Base-by-base conservation (phyloP, 1,140 invertebrate genomes). In the silkworm (Bombyx mori) region DNA sequence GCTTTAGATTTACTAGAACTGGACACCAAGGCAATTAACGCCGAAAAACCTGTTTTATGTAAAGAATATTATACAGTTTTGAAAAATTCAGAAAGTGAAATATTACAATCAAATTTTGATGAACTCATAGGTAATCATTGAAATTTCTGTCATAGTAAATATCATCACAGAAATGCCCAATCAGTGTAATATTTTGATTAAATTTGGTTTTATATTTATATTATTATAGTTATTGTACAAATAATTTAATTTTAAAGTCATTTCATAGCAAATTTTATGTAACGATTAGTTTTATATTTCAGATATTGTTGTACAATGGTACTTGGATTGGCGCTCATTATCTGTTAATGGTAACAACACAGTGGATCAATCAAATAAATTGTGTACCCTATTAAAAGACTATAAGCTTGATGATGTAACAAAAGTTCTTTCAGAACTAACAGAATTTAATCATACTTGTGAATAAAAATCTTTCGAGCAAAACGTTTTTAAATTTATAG, bases 291-390 rank as follows among this genome's bases (percentile, higher is more conserved):
- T 58, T 9, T 45, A 57, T 54, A 46, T 68, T 75, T 47, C 68
- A 84, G 81, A 65, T 42, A 72, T 63, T 26, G 58, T 86, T 12
- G 54, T 71, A 42, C 71, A 79, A 44, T 86, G 81, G 83, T 80
- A 79, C 65, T 50, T 57, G 8, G 77, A 86, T 51, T 82, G 71
- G 72, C 65, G 62, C 26, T 62, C 62, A 52, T 62, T 79, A 8
- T 69, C 70, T 26, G 46, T 79, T 42, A 65, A 71, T 8, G 62
- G 58, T 22, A 65, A 58, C 52, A 64, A 67, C 47, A 49, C 55
- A 26, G 68, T 56, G 43, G 72, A 68, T 60, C 65, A 73, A 18
- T 58, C 63, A 55, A n/a, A 45, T 44, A 54, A 71, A 61, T 56
- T 85, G 35, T 56, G 63, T 12, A 42, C 57, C 46, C 71, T 73